Conservation (phyloP, 2,113 vertebrate species). For the Amphiprion percula region DNA sequence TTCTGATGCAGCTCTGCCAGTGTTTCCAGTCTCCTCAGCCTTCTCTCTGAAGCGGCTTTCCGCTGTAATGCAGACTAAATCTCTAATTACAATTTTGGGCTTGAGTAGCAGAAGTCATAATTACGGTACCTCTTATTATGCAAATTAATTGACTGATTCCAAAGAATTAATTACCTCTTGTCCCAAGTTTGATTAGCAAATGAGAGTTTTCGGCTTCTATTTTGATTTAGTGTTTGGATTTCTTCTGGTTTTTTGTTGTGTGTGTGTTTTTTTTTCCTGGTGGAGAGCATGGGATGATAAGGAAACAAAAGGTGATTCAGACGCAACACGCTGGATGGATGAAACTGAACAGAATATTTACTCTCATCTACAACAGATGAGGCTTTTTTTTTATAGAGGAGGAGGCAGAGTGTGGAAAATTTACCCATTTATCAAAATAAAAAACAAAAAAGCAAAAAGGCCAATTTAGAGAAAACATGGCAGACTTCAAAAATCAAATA, state of each 20-base stretch:
- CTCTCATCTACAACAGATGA: slow-evolving; percentile 30
- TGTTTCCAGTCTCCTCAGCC: slow-evolving; percentile 75
- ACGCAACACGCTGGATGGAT: slow-evolving; percentile 36
- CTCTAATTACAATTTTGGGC: slow-evolving; percentile 86
- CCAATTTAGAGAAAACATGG: too few relatives aligned
- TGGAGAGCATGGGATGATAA: slow-evolving; percentile 58
- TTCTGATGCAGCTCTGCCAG: slow-evolving; percentile 70
- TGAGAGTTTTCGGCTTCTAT: slow-evolving; percentile 79
- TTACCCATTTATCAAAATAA: not conserved
- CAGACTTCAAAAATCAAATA: too few relatives aligned
- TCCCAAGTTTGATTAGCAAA: slow-evolving; percentile 87
- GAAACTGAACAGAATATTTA: slow-evolving; percentile 55
- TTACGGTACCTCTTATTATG: slow-evolving; percentile 87
- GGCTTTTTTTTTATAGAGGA: not conserved
- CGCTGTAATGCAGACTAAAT: slow-evolving; percentile 83
- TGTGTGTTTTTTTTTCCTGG: slow-evolving; percentile 15
- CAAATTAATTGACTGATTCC: slow-evolving; percentile 86
- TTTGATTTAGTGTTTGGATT: slow-evolving; percentile 73
- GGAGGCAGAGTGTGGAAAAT: not conserved
- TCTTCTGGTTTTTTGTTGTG: slow-evolving; percentile 26
- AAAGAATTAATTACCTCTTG: slow-evolving; percentile 85
- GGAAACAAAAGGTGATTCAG: slow-evolving; percentile 67
- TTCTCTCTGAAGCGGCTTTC: slow-evolving; percentile 72
- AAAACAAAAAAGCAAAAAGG: not conserved
- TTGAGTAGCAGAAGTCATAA: slow-evolving; percentile 86